Percentiles rank a stretch among this genome's conserved stretches.
Conservation (phyloP, 2,888 invertebrate species). For the Apeira syringaria region DNA sequence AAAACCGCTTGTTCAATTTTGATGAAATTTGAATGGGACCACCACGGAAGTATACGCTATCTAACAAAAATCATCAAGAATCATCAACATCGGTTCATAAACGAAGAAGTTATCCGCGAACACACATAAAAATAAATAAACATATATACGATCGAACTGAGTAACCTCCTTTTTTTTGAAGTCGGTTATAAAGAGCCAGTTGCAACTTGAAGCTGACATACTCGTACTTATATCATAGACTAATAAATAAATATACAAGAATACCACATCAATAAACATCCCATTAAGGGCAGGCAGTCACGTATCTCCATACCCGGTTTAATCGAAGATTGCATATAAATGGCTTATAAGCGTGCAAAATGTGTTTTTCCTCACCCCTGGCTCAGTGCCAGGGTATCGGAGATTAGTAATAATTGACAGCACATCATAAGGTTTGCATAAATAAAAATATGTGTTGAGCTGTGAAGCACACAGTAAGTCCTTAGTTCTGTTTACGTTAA, state of each 20-base stretch:
- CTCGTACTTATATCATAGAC: conserved; percentile 4
- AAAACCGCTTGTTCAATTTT: too few relatives aligned
- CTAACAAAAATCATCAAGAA: too few relatives aligned
- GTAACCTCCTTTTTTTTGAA: too few relatives aligned
- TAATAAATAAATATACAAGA: conserved; percentile 14
- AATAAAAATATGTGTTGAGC: conserved; percentile 26
- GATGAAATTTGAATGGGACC: too few relatives aligned
- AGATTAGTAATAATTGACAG: conserved; percentile 59
- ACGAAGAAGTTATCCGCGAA: too few relatives aligned
- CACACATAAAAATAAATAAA: too few relatives aligned
- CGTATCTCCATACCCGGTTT: conserved; percentile 22
- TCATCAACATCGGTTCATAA: too few relatives aligned
- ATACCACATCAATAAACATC: conserved; percentile 12
- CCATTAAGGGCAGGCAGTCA: conserved; percentile 23
- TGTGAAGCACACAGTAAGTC: too few relatives aligned
- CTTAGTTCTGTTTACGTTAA: too few relatives aligned
- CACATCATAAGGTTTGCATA: conserved; percentile 49
- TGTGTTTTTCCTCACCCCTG: conserved; percentile 48
- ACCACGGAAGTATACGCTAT: too few relatives aligned
- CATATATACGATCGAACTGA: too few relatives aligned
- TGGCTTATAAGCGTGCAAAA: conserved; percentile 38
- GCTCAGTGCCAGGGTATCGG: conserved; percentile 55
- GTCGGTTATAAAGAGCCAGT: too few relatives aligned
- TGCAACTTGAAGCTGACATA: conserved; percentile 2
- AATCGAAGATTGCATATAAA: conserved; percentile 50